phyloP scores from a whole-genome alignment of 2,113 vertebrate species.

The Amazona vittata region DNA sequence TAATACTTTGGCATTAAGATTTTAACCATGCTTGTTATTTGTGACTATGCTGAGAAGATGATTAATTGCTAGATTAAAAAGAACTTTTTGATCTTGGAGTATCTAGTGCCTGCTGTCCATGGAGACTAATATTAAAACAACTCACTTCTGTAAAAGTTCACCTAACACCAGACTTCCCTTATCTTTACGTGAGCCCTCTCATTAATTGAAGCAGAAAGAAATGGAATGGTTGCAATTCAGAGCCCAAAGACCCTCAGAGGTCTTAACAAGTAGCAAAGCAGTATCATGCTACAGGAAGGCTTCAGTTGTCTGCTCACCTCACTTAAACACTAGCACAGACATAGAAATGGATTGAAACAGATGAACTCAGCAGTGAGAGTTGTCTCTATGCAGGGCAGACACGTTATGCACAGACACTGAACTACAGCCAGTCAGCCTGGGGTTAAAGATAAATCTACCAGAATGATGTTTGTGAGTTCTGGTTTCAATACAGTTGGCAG shows the following conservation, averaged over 20 bases:
- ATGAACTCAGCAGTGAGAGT: neutral
- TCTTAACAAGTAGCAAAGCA: neutral
- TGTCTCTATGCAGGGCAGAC: neutral
- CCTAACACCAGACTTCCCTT: neutral
- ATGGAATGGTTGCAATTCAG: neutral
- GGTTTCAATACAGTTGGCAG: neutral
- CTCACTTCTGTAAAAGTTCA: neutral
- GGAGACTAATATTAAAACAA: neutral
- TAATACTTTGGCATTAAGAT: conserved; percentile 15
- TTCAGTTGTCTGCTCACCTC: neutral
- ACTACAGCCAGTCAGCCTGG: neutral
- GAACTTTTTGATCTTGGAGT: conserved; percentile 14
- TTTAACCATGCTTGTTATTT: conserved; percentile 20
- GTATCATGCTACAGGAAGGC: neutral
- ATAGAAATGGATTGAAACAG: neutral
- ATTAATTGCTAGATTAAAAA: conserved; percentile 60
- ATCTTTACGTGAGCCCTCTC: neutral
- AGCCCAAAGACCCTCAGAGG: neutral
- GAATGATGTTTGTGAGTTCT: neutral
- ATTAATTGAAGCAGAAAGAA: neutral
- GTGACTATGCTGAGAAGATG: conserved; percentile 8
- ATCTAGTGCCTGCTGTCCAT: neutral
- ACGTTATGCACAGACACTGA: fast-evolving
- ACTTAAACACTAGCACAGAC: neutral
- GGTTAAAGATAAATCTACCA: neutral